A percentile compares a stretch with the other conserved stretches of the same genome.
These are phyloP conservation scores for Aleiodes sp. DNA, from an alignment of 1,140 invertebrate genomes.

Conservation along the genomic window DNA sequence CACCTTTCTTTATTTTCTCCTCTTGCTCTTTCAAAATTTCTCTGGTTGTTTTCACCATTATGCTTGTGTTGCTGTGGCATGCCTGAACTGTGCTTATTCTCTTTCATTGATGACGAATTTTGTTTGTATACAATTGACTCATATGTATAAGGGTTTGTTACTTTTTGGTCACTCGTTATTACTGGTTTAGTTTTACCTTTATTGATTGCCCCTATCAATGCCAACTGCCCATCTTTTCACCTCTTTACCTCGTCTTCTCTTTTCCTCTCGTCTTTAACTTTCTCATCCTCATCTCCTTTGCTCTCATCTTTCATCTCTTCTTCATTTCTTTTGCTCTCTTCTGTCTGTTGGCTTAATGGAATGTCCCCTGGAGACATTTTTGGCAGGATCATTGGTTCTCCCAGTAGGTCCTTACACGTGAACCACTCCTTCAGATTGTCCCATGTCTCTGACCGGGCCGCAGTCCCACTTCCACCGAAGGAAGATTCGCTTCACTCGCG, in stretches of 20 bases:
- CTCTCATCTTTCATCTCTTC: neutral
- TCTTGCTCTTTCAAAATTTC: neutral
- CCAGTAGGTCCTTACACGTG: neutral
- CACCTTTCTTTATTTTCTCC: neutral
- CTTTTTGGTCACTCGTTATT: no score
- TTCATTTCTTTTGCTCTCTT: neutral
- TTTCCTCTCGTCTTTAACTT: neutral
- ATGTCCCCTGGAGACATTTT: neutral
- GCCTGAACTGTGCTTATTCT: neutral
- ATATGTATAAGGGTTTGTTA: neutral
- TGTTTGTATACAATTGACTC: neutral
- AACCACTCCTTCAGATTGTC: neutral
- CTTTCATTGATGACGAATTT: neutral
- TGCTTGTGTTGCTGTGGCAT: neutral
- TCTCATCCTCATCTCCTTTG: no score
- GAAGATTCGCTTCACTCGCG: no score
- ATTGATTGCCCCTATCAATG: neutral
- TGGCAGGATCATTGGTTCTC: neutral
- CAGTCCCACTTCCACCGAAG: no score
- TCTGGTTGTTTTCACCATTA: neutral
- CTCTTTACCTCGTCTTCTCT: neutral
- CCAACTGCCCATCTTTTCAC: no score
- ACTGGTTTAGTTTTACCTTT: neutral
- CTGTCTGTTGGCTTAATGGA: neutral
- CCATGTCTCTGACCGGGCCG: no score